Base-by-base conservation (phyloP, 2,113 vertebrate species). In the Amphiprion percula region DNA sequence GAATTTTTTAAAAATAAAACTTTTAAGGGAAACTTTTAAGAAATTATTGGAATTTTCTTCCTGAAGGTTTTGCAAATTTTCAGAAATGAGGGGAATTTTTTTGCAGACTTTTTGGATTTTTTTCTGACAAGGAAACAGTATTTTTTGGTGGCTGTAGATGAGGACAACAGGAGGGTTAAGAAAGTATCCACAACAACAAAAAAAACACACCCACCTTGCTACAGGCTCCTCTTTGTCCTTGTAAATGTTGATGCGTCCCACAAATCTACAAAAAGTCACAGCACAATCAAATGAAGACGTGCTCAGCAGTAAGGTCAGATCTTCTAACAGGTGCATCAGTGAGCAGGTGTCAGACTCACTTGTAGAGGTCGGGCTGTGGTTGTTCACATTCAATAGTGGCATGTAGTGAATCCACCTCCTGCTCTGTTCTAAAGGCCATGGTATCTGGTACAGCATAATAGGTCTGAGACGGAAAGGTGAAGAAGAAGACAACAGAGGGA, bases 381-480 rank as follows among this genome's bases (percentile, higher is more conserved):
- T 99, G 98, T 95, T 99, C 97, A 91, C 98, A 99, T 96, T 99
- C 98, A 87, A 99, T 96, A 33, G 96, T 99, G 79, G 97, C 97
- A 3, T 97, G 97, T 11, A 99, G 86, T 3, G 94, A 93, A 59
- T 97, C 96, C 0, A 99, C 93, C 87, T 99, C 98, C 71, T 94
- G 95, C 78, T 98, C 98, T 4, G 93, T 96, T 73, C 94, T 96
- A 94, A 98, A 99, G 85, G 96, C 95, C 91, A 97, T 97, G 72
- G 98, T 99, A 89, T 99, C 98, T 87, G 96, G 97, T 90, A 98
- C 95, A 39, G 98, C 97, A 80, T 96, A 97, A 90, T 98, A 96
- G 52, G 98, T 99, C 98, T 99, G 90, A 82, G 80, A 74, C 12
- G 88, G 80, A 10, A 0, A 83, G 90, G 56, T 49, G 65, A 66